Evolutionary conservation across 1,140 invertebrate species (phyloP).

Genomic region (Physella acuta): DNA sequence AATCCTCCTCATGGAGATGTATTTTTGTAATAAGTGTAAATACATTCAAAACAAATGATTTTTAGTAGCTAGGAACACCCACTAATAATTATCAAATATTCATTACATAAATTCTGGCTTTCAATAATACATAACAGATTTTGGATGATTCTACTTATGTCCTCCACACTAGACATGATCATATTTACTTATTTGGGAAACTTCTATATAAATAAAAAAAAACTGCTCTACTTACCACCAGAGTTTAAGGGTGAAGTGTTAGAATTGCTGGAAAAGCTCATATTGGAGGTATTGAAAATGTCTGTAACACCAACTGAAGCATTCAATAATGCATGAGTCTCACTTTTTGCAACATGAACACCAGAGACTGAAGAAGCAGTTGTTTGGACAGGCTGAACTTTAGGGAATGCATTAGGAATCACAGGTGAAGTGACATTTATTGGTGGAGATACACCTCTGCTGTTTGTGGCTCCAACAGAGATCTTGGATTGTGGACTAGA

Average conservation of each 20-base stretch:
- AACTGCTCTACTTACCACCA: slow-evolving; percentile 17
- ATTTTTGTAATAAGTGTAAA: too few relatives aligned
- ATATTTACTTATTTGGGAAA: too few relatives aligned
- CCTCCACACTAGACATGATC: too few relatives aligned
- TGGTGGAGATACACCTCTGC: slow-evolving; percentile 16
- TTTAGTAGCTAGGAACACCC: too few relatives aligned
- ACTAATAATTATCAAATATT: too few relatives aligned
- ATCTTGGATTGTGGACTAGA: slow-evolving; percentile 10
- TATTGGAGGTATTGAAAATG: slow-evolving; percentile 1
- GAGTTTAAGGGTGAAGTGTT: slow-evolving; percentile 1
- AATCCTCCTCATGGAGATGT: too few relatives aligned
- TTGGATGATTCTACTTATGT: too few relatives aligned
- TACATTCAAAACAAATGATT: too few relatives aligned
- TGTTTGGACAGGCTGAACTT: slow-evolving; percentile 12
- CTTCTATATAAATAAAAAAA: too few relatives aligned
- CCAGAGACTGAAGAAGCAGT: neutral
- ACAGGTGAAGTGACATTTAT: slow-evolving; percentile 23
- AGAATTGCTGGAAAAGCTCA: slow-evolving; percentile 3
- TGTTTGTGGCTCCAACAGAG: neutral
- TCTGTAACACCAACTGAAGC: neutral
- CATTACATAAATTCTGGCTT: too few relatives aligned
- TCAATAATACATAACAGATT: too few relatives aligned
- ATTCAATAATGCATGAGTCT: neutral
- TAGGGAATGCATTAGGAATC: slow-evolving; percentile 24
- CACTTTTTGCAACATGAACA: neutral